Evolutionary conservation across 2,888 invertebrate genomes (phyloP), one percentile per base, ranked within the genome.

Genomic region (Rhaphigaster nebulosa): DNA sequence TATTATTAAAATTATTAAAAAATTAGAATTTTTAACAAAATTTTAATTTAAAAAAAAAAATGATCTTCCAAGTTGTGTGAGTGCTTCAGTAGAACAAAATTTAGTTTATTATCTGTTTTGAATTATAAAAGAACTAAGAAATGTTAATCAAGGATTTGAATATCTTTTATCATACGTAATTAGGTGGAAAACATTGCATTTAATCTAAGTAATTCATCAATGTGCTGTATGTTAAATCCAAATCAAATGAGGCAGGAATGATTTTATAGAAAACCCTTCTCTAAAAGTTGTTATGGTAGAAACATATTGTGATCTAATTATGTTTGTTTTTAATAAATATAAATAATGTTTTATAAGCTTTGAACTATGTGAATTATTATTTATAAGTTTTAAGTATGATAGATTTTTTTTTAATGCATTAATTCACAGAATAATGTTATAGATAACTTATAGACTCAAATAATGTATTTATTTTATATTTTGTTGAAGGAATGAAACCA

Each of bases 91-190:
- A 76, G 70, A 38, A 76, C 70, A 76, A 76, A 76, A 38, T 76
- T 20, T 76, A 38, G 70, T 20, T 76, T 1, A 60, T n/a, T 29
- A 6, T 76, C 29, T 65, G 26, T 76, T 38, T 76, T 38, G 38
- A 65, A 34, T 29, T 3, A 34, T 76, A 76, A 76, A 65, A 76
- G 70, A 76, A 20, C 34, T 76, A 34, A 38, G 8, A 76, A 76
- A 76, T 38, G 34, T 76, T 38, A 38, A 38, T 76, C 70, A 29
- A 38, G 38, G 38, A 76, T 76, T 38, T 76, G 34, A 76, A 76
- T 76, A 76, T 38, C 20, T 76, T 38, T 76, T 20, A 76, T 76
- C 20, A 76, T 76, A 76, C 70, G 70, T 76, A 76, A 76, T 76
- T 76, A 76, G 70, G 38, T 38, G 70, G 70, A 38, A 76, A 76